Base-by-base conservation (phyloP, 2,888 invertebrate genomes). In the Drosophila suboccidentalis region DNA sequence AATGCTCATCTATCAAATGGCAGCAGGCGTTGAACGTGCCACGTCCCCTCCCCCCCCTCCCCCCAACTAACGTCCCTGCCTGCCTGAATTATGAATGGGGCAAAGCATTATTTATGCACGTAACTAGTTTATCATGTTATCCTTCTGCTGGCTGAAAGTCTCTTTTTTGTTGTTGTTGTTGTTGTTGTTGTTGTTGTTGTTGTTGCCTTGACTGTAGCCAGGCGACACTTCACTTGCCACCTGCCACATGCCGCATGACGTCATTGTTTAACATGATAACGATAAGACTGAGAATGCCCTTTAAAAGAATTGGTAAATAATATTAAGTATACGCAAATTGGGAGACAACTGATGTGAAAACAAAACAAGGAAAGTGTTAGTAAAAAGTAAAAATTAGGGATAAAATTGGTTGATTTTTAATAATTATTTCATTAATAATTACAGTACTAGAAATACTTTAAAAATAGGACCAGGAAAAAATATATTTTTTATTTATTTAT, bases 71-170 rank as follows among this genome's bases (percentile, higher is more conserved):
- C 6, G 26, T 26, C 32, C 22, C 26, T 1, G 0, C 4, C 10
- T 68, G 69, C 53, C 66, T 67, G 64, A 19, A 73, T 71, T 65
- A 50, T 19, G 50, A 19, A 32, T 50, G 58, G 58, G 64, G 63
- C 68, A 43, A 71, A 85, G 72, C 83, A 87, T 87, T 83, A 87
- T 87, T 87, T 87, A 87, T 87, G 86, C 87, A 87, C 86, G 83
- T 87, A 86, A 82, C 82, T 82, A 87, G 83, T 83, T 87, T 85
- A 83, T 85, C 83, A 83, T 87, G 82, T 86, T 86, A 87, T 82
- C 78, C 85, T 80, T 80, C 67, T 71, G 80, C 71, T 78, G 75
- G 53, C 26, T 26, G 26, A 6, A 77, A 62, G 69, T 68, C 59
- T 53, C 61, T 71, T 47, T 60, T 74, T 3, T 32, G 22, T 22